Evolutionary conservation across 2,888 invertebrate genomes (phyloP), one percentile per base, ranked within the genome.

Genomic region (Clunio marinus): DNA sequence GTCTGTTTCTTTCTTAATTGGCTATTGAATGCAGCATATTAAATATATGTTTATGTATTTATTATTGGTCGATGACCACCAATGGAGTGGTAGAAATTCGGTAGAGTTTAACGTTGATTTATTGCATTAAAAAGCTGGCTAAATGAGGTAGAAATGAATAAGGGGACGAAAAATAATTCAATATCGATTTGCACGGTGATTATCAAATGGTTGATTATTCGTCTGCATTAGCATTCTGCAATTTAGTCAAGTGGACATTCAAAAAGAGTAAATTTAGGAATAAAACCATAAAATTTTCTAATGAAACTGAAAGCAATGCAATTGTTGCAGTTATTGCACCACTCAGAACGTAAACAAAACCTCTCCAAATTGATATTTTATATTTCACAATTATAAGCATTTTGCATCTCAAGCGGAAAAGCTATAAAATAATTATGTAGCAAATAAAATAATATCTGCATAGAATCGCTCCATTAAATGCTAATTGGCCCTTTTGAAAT

Each of bases 401-500:
- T 41, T 51, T 51, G 51, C 51, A 51, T n/a, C 15, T 41, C 51
- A 51, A 51, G 51, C 17, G 51, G 41, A 51, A 25, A 15, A 57
- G 27, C 20, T 25, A 57, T 27, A 57, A 57, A 57, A 27, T 57
- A 57, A 57, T 57, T 27, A 57, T 57, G 57, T 27, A 25, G 27
- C 25, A 7, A 45, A 15, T 7, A 7, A 22, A 57, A 57, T 20
- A 57, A 57, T 57, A 57, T 57, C 57, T 57, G 57, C 57, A 57
- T 57, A 57, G 57, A 57, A 57, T 57, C 57, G 57, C 57, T 57
- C 57, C 57, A 57, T 57, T 57, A 57, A 57, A 57, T 57, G 57
- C 57, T 57, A 57, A 57, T 57, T 57, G 57, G 25, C 25, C 57
- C 25, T 57, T 57, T 27, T 57, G 57, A 22, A 57, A 25, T 57